Evolutionary conservation across 2,888 invertebrate genomes (phyloP), one percentile per base, ranked within the genome.

Genomic region (Spatulosminthurus flaviceps): DNA sequence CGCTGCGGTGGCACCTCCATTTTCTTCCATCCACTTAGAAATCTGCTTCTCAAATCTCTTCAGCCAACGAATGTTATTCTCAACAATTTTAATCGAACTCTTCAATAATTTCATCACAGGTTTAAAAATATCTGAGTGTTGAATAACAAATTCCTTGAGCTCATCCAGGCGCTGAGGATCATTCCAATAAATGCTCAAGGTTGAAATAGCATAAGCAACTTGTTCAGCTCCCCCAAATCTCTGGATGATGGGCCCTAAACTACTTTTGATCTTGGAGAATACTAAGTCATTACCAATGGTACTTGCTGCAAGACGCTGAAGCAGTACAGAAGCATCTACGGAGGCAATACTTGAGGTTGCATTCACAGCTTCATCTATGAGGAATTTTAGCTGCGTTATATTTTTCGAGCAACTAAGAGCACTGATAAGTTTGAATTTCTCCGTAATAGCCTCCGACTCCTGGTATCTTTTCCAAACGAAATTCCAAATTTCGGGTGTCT

Each of bases 401-500:
- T 78, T 42, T 21, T 21, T 28, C 19, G 78, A 29, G 69, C 78
- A 78, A 34, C 34, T 24, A n/a, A 78, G 51, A 11, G 71, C 51
- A 29, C 60, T 34, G 19, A 78, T 71, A 5, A 78, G 24, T 34
- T 78, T 70, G 24, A 60, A 60, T 21, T 61, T 70, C 21, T 51
- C 70, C 26, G 34, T 4, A 21, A 21, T 9, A 2, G 26, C 1
- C 24, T 71, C 51, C 16, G 73, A 64, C 64, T 72, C 72, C 16
- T 75, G 66, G 34, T 79, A 77, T 72, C 78, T 64, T 11, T 77
- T 16, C 22, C 81, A 76, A 2, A 80, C 21, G 24, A 83, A 83
- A n/a, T 79, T 28, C 73, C 76, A 81, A 19, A 64, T 28, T 0
- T 43, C 16, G 1, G 42, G 22, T 7, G 69, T 60, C 11, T 71